Percentiles rank a stretch among this genome's conserved stretches.
Evolutionary conservation across 2,113 vertebrate species (phyloP).

Genomic region (Hoplias malabaricus): DNA sequence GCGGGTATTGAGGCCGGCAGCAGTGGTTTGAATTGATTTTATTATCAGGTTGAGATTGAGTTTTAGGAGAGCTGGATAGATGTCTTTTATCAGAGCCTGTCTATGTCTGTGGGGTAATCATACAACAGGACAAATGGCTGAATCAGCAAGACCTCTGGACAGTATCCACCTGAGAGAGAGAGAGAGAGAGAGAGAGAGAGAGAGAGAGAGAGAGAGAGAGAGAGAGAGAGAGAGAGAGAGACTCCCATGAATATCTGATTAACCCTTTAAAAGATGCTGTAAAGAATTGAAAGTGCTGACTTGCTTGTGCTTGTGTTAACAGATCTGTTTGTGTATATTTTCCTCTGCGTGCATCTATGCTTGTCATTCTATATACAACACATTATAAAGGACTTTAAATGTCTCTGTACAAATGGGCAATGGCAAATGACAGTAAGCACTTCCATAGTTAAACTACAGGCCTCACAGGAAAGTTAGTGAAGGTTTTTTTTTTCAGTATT

Average conservation of each 20-base stretch:
- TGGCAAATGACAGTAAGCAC: neutral
- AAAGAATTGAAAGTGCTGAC: slow-evolving; percentile 26
- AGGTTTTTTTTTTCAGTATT: slow-evolving; percentile 16
- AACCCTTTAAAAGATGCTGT: neutral
- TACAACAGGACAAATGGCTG: slow-evolving; percentile 50
- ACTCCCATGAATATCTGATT: slow-evolving; percentile 32
- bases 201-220: neutral
- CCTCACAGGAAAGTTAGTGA: slow-evolving; percentile 14
- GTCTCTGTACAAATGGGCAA: neutral
- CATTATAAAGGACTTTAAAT: neutral
- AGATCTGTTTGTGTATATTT: slow-evolving; percentile 19
- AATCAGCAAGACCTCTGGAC: slow-evolving; percentile 51
- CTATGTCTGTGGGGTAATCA: slow-evolving; percentile 48
- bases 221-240: neutral
- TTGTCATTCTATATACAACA: neutral
- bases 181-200: slow-evolving; percentile 10
- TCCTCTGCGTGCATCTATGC: slow-evolving; percentile 9
- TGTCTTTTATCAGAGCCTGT: slow-evolving; percentile 31
- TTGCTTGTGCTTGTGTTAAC: slow-evolving; percentile 13
- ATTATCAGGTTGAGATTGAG: slow-evolving; percentile 53
- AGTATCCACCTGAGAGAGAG: slow-evolving; percentile 24
- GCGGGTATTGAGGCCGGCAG: slow-evolving; percentile 26
- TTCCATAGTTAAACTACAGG: slow-evolving; percentile 5
- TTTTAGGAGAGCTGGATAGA: slow-evolving; percentile 39
- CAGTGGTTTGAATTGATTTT: slow-evolving; percentile 45